A percentile compares a stretch with the other conserved stretches of the same genome.
These are phyloP conservation scores for Mionectes macconnelli DNA, from an alignment of 2,113 vertebrate genomes.

Conservation along the genomic window DNA sequence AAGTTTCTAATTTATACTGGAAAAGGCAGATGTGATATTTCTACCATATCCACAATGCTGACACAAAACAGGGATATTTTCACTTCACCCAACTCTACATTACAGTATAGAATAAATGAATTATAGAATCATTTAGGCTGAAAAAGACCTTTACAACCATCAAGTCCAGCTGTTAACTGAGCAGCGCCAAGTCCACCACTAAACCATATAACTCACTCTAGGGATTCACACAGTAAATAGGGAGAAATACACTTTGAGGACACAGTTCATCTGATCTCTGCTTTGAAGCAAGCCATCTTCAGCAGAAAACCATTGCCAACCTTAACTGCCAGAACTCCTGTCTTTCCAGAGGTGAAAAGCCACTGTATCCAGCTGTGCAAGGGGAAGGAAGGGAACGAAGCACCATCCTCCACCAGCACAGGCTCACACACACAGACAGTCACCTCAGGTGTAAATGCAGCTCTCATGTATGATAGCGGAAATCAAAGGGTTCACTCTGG, in stretches of 20 bases:
- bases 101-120: not conserved
- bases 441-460: fast-evolving
- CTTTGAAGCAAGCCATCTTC: not conserved
- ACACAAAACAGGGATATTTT: not conserved
- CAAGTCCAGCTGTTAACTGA: not conserved
- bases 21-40: not conserved
- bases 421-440: fast-evolving
- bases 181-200: not conserved
- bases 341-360: not conserved
- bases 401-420: not conserved
- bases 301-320: not conserved
- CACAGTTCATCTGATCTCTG: not conserved
- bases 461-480: not conserved
- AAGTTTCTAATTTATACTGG: not conserved
- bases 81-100: not conserved
- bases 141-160: not conserved
- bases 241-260: not conserved
- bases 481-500: not conserved
- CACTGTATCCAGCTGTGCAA: fast-evolving
- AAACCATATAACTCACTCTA: not conserved
- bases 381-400: not conserved
- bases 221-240: not conserved
- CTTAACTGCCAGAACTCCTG: not conserved
- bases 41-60: not conserved
- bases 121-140: not conserved